A percentile compares a stretch with the other conserved stretches of the same genome.
These are phyloP conservation scores for Hypotaenidia philippensis DNA, from an alignment of 2,797 vertebrate genomes.

Conservation along the genomic window DNA sequence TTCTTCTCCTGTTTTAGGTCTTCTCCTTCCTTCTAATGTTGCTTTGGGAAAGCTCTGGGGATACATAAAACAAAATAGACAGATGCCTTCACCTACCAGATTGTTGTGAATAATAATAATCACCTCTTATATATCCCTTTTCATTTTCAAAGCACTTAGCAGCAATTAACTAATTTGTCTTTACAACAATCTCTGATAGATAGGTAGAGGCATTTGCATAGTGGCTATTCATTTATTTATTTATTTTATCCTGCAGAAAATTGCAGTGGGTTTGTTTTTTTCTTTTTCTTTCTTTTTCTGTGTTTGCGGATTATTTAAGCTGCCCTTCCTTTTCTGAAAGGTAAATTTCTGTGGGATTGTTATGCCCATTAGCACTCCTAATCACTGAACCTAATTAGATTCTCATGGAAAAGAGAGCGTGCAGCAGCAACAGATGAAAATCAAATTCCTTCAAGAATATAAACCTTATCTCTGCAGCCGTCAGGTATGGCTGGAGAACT, in stretches of 20 bases:
- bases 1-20: constrained; percentile 35
- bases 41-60: constrained; percentile 64
- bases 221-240: background rate
- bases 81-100: constrained; percentile 74
- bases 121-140: constrained; percentile 75
- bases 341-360: constrained; percentile 34
- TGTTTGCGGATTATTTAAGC: background rate
- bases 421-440: constrained; percentile 4
- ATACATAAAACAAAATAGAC: constrained; percentile 65
- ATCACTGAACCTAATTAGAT: constrained; percentile 48
- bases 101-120: constrained; percentile 77
- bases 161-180: constrained; percentile 75
- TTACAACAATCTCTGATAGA: constrained; percentile 53
- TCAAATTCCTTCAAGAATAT: background rate
- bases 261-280: background rate
- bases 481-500: background rate
- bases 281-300: background rate
- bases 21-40: constrained; percentile 51
- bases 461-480: accelerated
- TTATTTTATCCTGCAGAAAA: background rate
- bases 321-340: constrained; percentile 14
- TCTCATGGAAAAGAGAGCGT: background rate
- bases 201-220: constrained; percentile 63
- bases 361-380: constrained; percentile 35
- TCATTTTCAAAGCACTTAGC: constrained; percentile 72